Evolutionary conservation across 2,113 vertebrate genomes (phyloP), one percentile per base, ranked within the genome.

Genomic region (Carassius carassius): DNA sequence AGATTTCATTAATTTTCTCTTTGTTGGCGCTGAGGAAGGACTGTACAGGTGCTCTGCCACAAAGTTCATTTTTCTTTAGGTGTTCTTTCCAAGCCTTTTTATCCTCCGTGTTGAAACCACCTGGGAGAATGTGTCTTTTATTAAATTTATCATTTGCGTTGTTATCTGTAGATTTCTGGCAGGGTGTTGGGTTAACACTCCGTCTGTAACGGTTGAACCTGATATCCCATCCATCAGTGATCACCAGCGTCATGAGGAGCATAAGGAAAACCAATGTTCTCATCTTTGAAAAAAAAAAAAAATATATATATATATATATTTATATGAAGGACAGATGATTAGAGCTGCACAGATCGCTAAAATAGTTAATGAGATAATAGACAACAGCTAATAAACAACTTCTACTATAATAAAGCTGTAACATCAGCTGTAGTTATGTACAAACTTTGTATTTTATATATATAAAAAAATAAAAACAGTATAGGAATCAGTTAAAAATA

Each of bases 121-220:
- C 5, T 16, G 32, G 19, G 29, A 69, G 65, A 19, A 69, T 19
- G 2, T 69, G 65, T 17, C 8, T 2, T 16, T 16, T 7, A 0
- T 0, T 0, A 69, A 69, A 69, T 3, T 0, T 14, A 17, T 1
- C 9, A 37, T 8, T 29, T 14, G 62, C 12, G 12, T 29, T 16
- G 14, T 14, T 6, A 0, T 14, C 0, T 0, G 0, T 12, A 14
- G 3, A 1, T 13, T 4, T 25, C 23, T 6, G 62, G 13, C 62
- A 63, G 23, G 62, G 9, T 2, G 4, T 12, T 12, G 3, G 25
- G 11, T 23, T 13, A 13, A 11, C 25, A 25, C 37, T 9, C 41
- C 9, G 41, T 44, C 10, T 44, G 8, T 23, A 21, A 10, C 10
- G 21, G 9, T 9, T 11, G 1, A n/a, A 23, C 3, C 21, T 60